These are phyloP conservation scores for Eudemis profundana DNA, from an alignment of 2,888 invertebrate species.

Conservation along the genomic window DNA sequence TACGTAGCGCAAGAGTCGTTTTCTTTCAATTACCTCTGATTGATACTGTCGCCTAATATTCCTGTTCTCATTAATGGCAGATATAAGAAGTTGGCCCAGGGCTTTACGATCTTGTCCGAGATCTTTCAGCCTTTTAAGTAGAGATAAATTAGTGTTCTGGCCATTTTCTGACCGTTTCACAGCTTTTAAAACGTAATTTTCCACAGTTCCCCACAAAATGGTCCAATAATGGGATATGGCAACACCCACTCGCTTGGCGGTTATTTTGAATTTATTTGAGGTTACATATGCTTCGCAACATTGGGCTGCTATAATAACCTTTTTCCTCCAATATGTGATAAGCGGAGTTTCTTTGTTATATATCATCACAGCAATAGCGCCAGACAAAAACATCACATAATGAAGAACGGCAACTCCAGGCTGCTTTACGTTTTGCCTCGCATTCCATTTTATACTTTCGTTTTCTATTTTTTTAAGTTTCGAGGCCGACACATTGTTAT, in stretches of 20 bases:
- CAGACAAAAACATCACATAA: constrained; percentile 64
- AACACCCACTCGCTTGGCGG: constrained; percentile 48
- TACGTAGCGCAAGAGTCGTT: constrained; percentile 61
- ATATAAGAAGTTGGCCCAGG: constrained; percentile 62
- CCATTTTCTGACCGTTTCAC: constrained; percentile 40
- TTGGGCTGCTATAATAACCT: constrained; percentile 42
- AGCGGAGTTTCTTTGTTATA: constrained; percentile 64
- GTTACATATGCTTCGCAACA: constrained; percentile 29
- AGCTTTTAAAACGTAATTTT: constrained; percentile 28
- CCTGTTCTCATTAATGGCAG: constrained; percentile 72
- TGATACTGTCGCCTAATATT: constrained; percentile 66
- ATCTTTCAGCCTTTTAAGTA: constrained; percentile 67
- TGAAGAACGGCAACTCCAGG: constrained; percentile 51
- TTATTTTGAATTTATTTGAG: constrained; percentile 51
- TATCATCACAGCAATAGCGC: constrained; percentile 61
- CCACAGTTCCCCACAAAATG: constrained; percentile 48
- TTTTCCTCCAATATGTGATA: constrained; percentile 50
- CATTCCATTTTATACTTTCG: constrained; percentile 18
- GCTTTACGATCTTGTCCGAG: constrained; percentile 65
- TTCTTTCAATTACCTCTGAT: constrained; percentile 67
- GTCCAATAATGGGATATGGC: constrained; percentile 48
- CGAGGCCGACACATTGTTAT: constrained; percentile 6
- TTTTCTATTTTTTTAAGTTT: constrained; percentile 14
- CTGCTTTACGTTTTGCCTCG: constrained; percentile 18
- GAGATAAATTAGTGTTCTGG: constrained; percentile 53